These are phyloP conservation scores for Nymphalis io DNA, from an alignment of 1,140 invertebrate species.

Conservation along the genomic window DNA sequence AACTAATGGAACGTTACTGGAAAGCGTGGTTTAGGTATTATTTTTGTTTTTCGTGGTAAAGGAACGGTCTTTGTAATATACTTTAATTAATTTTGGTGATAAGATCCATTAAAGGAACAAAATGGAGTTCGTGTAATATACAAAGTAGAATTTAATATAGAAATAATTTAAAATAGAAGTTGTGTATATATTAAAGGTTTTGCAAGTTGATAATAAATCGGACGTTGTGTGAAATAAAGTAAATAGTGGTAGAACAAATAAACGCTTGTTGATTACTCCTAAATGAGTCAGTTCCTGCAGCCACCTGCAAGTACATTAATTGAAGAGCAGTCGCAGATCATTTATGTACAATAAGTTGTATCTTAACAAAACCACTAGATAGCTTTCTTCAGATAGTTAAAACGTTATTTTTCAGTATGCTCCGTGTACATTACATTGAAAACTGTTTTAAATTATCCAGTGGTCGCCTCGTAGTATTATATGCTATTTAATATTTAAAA, in stretches of 20 bases:
- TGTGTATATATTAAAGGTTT: background rate
- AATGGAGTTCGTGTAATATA: no score
- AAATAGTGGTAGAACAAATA: slow-evolving; percentile 7
- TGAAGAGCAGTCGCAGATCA: background rate
- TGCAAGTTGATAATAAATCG: background rate
- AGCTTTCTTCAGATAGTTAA: no score
- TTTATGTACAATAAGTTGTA: background rate
- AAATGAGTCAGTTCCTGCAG: slow-evolving; percentile 5
- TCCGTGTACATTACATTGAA: no score
- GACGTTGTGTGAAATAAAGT: background rate
- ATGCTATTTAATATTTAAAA: no score
- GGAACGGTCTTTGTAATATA: background rate
- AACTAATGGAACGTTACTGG: slow-evolving; percentile 19
- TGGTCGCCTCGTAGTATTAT: no score
- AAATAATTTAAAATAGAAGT: no score
- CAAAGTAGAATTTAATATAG: no score
- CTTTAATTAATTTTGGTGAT: background rate
- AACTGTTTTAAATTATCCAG: no score
- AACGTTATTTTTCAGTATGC: no score
- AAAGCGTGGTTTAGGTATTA: background rate
- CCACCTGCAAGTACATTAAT: background rate
- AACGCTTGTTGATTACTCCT: slow-evolving; percentile 2
- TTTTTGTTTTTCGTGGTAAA: background rate
- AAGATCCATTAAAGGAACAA: background rate
- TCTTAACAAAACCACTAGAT: no score